A percentile compares a stretch with the other conserved stretches of the same genome.
phyloP scores from a whole-genome alignment of 2,113 vertebrate genomes.

The Lamprologus sp. region DNA sequence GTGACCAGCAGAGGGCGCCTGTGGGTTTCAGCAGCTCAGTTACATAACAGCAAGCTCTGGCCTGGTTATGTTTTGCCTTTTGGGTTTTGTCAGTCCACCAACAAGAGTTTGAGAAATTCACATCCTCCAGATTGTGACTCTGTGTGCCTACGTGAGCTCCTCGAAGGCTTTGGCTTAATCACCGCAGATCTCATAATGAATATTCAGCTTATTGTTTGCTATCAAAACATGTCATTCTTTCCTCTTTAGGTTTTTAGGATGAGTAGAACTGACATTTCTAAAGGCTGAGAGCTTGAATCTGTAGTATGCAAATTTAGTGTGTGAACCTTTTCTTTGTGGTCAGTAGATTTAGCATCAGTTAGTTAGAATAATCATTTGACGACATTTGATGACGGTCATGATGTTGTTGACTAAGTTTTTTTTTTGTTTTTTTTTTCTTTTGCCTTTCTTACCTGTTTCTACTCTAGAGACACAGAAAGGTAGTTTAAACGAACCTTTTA shows the following conservation, averaged over 20 bases:
- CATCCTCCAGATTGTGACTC: background rate
- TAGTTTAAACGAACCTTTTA: background rate
- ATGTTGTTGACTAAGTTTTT: background rate
- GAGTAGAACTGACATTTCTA: background rate
- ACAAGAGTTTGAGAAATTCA: background rate
- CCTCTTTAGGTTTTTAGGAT: background rate
- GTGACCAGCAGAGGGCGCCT: constrained; percentile 39
- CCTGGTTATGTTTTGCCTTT: constrained; percentile 19
- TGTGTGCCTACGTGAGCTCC: background rate
- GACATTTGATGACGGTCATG: background rate
- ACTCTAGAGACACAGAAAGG: background rate
- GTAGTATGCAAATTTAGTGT: background rate
- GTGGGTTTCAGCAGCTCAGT: background rate
- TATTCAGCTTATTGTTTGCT: background rate
- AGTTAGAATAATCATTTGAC: no score
- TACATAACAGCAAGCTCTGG: constrained; percentile 17
- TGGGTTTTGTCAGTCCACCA: constrained; percentile 2
- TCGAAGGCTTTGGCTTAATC: background rate
- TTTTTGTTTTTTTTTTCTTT: background rate
- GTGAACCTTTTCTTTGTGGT: background rate
- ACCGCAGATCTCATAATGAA: background rate
- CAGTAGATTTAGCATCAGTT: background rate
- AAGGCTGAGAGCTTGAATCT: background rate
- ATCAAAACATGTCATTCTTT: background rate
- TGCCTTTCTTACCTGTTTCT: background rate